Percentiles rank a stretch among this genome's conserved stretches.
Evolutionary conservation across 2,888 invertebrate genomes (phyloP).

Genomic region (Conomelus anceps): DNA sequence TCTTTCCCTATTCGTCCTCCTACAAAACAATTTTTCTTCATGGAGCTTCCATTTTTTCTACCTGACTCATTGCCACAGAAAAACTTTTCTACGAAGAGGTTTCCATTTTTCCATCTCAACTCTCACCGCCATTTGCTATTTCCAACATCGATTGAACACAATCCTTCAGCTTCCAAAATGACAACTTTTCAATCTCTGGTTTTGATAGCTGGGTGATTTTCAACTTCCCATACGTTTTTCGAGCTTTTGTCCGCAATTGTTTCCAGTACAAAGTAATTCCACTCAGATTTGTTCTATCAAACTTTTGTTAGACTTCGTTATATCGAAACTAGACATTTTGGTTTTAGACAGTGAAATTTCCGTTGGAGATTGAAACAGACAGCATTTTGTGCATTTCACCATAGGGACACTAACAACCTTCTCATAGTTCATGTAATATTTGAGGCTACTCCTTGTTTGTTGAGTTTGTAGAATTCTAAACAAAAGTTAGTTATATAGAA

Average conservation of each 20-base stretch:
- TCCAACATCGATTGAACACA: not conserved
- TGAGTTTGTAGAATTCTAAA: no score
- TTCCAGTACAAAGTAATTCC: not conserved
- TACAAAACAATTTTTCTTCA: not conserved
- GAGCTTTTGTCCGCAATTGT: not conserved
- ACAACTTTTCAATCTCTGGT: not conserved
- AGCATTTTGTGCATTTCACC: no score
- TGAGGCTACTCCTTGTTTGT: no score
- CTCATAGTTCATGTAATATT: no score
- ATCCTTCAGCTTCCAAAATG: not conserved
- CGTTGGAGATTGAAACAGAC: no score
- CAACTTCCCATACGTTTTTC: not conserved
- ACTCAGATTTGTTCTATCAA: not conserved
- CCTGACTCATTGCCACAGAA: no score
- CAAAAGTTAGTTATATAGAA: no score
- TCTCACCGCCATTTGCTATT: not conserved
- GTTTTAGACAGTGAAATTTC: no score
- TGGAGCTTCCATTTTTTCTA: not conserved
- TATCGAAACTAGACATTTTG: no score
- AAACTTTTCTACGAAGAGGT: not conserved
- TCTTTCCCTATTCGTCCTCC: not conserved
- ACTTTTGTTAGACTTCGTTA: no score
- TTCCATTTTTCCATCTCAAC: no score
- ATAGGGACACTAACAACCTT: no score
- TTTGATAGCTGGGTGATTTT: not conserved